Base-by-base conservation (phyloP, 1,140 invertebrate genomes). In the Penaeus vannamei region DNA sequence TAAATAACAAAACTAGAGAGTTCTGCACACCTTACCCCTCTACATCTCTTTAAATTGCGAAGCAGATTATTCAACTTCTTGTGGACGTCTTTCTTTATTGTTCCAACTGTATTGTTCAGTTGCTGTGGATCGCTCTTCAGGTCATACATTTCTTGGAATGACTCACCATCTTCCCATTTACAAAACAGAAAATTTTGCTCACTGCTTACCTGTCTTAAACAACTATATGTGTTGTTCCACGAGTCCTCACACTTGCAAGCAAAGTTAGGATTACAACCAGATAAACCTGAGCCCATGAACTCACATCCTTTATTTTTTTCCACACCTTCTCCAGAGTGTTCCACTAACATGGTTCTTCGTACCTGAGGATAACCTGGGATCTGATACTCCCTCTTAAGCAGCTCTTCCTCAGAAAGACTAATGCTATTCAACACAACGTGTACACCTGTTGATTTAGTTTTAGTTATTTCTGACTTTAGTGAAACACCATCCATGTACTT, bases 211-310 rank as follows among this genome's bases (percentile, higher is more conserved):
- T 95, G 94, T 80, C 96, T 93, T 8, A 98, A 90, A 92, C 97
- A 98, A 0, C 93, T 93, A 92, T 95, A 98, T 0, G 97, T 97
- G 92, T 98, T 98, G 92, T 98, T 98, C 91, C 92, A 94, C 0
- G 95, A 93, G 93, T 97, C 97, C 93, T 97, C 95, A 92, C 97
- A 98, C 92, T 97, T 97, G 92, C 97, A 98, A 72, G 94, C 94
- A 90, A 94, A 94, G 7, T 95, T 93, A 59, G 93, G 93, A 76
- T 93, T 93, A 91, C 96, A 97, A 91, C 95, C 93, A 95, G 96
- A 91, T 36, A 94, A 92, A 90, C 90, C 88, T 80, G 91, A 85
- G 79, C 91, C 85, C 91, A 84, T 79, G 83, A 89, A 80, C 22
- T 91, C 83, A 89, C 90, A 92, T 69, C 90, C 81, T 61, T 36